Percentiles rank a stretch among this genome's conserved stretches.
phyloP scores from a whole-genome alignment of 2,113 vertebrate species.

The Etheostoma cragini region DNA sequence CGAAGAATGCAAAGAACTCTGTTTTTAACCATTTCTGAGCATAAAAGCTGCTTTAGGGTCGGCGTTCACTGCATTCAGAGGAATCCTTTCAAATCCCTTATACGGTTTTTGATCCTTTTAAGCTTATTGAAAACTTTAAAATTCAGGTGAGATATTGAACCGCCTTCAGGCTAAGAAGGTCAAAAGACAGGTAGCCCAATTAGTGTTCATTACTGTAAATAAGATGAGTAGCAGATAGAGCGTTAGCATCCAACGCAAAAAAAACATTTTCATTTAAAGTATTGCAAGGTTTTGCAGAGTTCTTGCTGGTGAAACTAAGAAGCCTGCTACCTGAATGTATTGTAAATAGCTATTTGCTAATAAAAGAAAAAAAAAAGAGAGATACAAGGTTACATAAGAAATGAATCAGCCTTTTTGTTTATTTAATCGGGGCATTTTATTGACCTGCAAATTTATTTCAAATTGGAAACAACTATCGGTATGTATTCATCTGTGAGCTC shows the following conservation, averaged over 20 bases:
- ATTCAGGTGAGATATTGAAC: background rate
- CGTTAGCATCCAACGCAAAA: no score
- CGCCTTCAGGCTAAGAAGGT: background rate
- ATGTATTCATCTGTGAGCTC: background rate
- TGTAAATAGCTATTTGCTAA: conserved; percentile 4
- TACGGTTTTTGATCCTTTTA: background rate
- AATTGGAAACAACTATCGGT: background rate
- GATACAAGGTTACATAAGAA: conserved; percentile 8
- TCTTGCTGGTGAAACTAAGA: background rate
- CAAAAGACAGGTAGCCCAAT: background rate
- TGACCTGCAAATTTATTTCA: background rate
- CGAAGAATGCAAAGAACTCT: background rate
- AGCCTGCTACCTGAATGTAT: conserved; percentile 4
- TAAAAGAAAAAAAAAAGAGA: conserved; percentile 20
- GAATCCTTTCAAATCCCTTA: background rate
- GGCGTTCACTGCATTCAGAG: background rate
- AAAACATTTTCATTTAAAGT: background rate
- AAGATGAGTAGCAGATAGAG: background rate
- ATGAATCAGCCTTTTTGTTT: conserved; percentile 5
- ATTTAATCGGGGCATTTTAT: background rate
- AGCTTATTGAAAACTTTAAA: background rate
- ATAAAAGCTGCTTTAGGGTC: background rate
- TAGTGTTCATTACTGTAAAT: background rate
- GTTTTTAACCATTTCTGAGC: background rate
- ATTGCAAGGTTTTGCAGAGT: background rate